Percentiles rank a stretch among this genome's conserved stretches.
Evolutionary conservation across 2,113 vertebrate species (phyloP).

Genomic region (Melanerpes aurifrons): DNA sequence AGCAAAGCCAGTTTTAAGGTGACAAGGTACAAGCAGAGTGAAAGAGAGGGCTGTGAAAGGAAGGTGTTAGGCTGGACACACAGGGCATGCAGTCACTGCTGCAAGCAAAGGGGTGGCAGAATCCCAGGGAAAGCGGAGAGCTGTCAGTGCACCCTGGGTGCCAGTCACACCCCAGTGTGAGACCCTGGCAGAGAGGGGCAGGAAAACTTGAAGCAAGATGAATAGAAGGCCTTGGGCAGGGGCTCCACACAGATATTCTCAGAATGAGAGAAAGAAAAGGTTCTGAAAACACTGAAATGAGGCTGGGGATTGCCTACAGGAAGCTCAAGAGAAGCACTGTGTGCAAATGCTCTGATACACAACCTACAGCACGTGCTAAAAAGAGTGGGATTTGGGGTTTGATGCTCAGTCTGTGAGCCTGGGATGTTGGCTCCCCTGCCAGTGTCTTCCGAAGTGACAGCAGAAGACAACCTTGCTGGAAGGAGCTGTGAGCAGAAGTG

Average conservation of each 20-base stretch:
- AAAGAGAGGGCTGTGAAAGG: neutral
- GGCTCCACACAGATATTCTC: neutral
- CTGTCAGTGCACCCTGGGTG: neutral
- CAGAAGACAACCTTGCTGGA: neutral
- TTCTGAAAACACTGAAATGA: neutral
- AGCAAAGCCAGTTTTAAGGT: neutral
- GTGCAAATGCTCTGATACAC: neutral
- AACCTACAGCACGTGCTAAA: neutral
- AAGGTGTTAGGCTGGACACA: neutral
- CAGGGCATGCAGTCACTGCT: neutral
- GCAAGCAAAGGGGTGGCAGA: neutral
- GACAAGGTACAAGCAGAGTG: neutral
- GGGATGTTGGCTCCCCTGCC: neutral
- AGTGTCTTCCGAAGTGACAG: neutral
- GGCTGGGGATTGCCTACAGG: too few relatives aligned
- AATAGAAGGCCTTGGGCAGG: neutral
- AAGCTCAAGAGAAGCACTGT: neutral
- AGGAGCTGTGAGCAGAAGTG: neutral
- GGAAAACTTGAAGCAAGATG: neutral
- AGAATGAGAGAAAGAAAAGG: neutral
- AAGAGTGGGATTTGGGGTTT: accelerated
- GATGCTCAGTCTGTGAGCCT: neutral
- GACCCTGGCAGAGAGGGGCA: neutral
- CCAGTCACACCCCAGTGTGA: accelerated
- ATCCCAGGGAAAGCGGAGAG: neutral